A percentile compares a stretch with the other conserved stretches of the same genome.
Conservation (phyloP, 2,888 invertebrate genomes). For the Poecilobothrus nobilitatus region DNA sequence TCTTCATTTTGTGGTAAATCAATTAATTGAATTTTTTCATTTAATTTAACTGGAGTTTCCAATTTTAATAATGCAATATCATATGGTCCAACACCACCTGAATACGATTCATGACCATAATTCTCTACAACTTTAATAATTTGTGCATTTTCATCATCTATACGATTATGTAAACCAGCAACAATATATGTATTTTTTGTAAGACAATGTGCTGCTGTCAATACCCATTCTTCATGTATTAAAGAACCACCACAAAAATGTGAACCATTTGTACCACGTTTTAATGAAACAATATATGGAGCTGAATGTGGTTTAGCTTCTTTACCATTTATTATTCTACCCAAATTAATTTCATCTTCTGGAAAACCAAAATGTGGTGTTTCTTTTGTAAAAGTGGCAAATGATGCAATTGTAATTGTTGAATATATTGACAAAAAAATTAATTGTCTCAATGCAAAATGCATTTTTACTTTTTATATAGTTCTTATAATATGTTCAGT, state of each 20-base stretch:
- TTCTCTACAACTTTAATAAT: conserved; percentile 31
- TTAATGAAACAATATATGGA: conserved; percentile 45
- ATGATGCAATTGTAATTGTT: not conserved
- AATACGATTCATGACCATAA: conserved; percentile 34
- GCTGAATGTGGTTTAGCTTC: conserved; percentile 41
- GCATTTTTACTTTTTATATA: not conserved
- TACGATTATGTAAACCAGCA: conserved; percentile 42
- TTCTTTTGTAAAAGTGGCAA: not conserved
- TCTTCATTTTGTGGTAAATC: conserved; percentile 34
- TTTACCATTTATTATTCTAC: conserved; percentile 35
- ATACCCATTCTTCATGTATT: conserved; percentile 36
- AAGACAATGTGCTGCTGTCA: conserved; percentile 43
- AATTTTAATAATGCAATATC: conserved; percentile 49
- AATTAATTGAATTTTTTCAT: conserved; percentile 35
- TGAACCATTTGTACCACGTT: conserved; percentile 25
- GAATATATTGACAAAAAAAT: not conserved
- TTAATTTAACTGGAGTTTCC: conserved; percentile 31
- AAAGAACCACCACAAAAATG: conserved; percentile 47
- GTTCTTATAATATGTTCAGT: not conserved
- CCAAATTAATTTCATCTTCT: not conserved
- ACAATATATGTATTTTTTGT: conserved; percentile 33
- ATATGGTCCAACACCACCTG: conserved; percentile 44
- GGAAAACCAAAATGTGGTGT: conserved; percentile 4
- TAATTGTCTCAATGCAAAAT: not conserved
- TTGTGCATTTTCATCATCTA: conserved; percentile 29